Conservation (phyloP, 2,888 invertebrate species). For the Nymphalis polychloros region DNA sequence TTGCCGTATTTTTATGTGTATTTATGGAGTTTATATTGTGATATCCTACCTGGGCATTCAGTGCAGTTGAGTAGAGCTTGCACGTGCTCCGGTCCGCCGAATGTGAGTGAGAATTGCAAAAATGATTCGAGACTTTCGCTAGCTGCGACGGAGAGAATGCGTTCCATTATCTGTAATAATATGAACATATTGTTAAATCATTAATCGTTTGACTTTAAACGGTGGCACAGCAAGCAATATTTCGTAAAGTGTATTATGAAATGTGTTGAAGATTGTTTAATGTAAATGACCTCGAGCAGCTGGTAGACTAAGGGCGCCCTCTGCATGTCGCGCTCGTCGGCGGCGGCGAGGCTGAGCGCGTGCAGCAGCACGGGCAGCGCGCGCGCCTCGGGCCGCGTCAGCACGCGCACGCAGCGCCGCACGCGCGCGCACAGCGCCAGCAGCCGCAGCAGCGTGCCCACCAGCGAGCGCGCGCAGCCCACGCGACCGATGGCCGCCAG, state of each 20-base stretch:
- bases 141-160: constrained; percentile 94
- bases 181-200: not conserved
- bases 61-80: constrained; percentile 91
- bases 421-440: constrained; percentile 95
- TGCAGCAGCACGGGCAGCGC: constrained; percentile 92
- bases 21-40: not conserved
- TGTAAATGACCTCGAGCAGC: constrained; percentile 85
- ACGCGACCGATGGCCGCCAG: constrained; percentile 93
- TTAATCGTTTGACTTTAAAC: not conserved
- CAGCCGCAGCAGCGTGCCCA: constrained; percentile 94
- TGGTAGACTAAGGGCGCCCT: constrained; percentile 93
- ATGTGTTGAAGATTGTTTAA: not conserved
- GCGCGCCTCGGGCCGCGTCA: constrained; percentile 92
- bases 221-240: too few relatives aligned
- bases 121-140: constrained; percentile 92
- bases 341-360: constrained; percentile 87
- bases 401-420: constrained; percentile 91
- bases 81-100: constrained; percentile 94
- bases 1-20: not conserved
- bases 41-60: constrained; percentile 82
- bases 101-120: constrained; percentile 91
- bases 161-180: constrained; percentile 91
- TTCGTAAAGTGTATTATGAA: too few relatives aligned
- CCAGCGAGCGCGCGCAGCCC: constrained; percentile 91
- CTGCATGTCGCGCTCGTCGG: constrained; percentile 84